Evolutionary conservation across 2,888 invertebrate genomes (phyloP), one percentile per base, ranked within the genome.

Genomic region (Pharmacophagus antenor): DNA sequence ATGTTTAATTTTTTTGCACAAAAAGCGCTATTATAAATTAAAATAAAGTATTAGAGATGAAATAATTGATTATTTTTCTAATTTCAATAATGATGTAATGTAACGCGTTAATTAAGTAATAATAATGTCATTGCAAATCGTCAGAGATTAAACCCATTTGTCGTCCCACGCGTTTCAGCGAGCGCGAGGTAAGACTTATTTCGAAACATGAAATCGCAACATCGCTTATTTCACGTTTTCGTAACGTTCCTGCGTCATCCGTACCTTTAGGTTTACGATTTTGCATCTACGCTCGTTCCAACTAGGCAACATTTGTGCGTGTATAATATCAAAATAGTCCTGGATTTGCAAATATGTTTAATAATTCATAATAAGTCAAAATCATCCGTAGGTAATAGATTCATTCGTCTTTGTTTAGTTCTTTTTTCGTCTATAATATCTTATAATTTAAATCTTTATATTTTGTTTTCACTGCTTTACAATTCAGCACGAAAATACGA

Each of bases 201-300:
- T 85, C 88, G 84, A 81, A 89, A 89, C 82, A 74, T 77, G 73
- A 84, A 85, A 88, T 85, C 87, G 88, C 90, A 88, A 87, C 86
- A 80, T 86, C 80, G 85, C 82, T 85, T 86, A 88, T 86, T 89
- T 88, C 77, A 77, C 85, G 85, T 90, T 90, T 85, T 90, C 89
- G 90, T 88, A 88, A 90, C 79, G 79, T 77, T 82, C 82, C 86
- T 84, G 82, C 86, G 88, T 88, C 88, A 88, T 82, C 82, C 80
- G 77, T 83, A 84, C 81, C 81, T 77, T 71, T 68, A 72, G 73
- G 76, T 77, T 80, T 63, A 74, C 71, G 76, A 79, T 77, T 79
- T 80, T 75, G 73, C 74, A 69, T 37, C 37, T 37, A n/a, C 15
- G n/a, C 3, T 37, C 37, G 1, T 37, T 37, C n/a, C 37, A 37